These are phyloP conservation scores for Hololepta plana DNA, from an alignment of 2,888 invertebrate genomes.

Conservation along the genomic window DNA sequence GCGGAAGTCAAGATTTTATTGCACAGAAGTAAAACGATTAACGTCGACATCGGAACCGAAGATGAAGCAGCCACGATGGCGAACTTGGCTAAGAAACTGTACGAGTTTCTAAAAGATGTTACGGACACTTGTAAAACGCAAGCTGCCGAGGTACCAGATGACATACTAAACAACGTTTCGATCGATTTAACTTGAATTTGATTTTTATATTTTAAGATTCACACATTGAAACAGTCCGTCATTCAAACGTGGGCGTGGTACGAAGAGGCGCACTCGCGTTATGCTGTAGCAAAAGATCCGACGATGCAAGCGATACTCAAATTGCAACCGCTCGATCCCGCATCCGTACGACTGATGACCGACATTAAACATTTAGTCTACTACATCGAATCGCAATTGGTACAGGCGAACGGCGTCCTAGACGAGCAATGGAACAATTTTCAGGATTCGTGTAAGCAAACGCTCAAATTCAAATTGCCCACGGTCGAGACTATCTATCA, in stretches of 20 bases:
- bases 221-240: constrained; percentile 31
- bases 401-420: constrained; percentile 50
- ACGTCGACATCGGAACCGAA: constrained; percentile 36
- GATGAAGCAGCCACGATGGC: constrained; percentile 35
- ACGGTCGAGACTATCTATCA: constrained; percentile 63
- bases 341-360: constrained; percentile 45
- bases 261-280: constrained; percentile 35
- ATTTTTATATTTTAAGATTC: constrained; percentile 15
- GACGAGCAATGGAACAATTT: constrained; percentile 61
- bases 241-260: constrained; percentile 37
- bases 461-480: constrained; percentile 41
- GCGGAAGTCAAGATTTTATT: constrained; percentile 43
- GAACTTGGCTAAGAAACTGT: constrained; percentile 32
- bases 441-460: constrained; percentile 32
- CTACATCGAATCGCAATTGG: constrained; percentile 57
- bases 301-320: constrained; percentile 18
- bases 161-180: not conserved
- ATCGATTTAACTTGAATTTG: constrained; percentile 1
- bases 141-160: constrained; percentile 34
- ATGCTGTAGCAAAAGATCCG: constrained; percentile 22
- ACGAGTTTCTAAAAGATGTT: constrained; percentile 42
- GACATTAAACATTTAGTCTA: constrained; percentile 50
- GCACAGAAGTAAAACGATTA: constrained; percentile 31
- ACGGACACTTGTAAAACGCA: constrained; percentile 39
- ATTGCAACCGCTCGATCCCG: constrained; percentile 39